Conservation (phyloP, 2,797 vertebrate species). For the Ptychobarbus kaznakovi region DNA sequence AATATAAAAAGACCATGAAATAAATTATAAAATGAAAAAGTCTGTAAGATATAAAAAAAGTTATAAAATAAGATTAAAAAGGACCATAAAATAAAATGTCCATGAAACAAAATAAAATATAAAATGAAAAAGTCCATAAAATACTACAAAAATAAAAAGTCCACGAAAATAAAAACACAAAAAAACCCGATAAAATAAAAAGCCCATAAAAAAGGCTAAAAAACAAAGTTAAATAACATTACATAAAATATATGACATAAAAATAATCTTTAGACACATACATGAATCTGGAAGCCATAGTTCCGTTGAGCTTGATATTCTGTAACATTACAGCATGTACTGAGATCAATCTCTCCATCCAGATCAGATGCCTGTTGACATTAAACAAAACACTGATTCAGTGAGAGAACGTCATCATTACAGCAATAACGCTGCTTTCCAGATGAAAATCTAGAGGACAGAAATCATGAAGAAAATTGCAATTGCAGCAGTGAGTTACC, state of each 20-base stretch:
- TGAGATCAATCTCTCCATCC: slow-evolving; percentile 84
- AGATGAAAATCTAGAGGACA: neutral
- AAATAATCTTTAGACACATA: slow-evolving; percentile 49
- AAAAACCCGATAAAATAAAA: neutral
- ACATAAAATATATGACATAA: neutral
- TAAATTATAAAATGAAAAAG: neutral
- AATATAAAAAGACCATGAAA: neutral
- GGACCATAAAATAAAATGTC: neutral
- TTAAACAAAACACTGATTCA: neutral
- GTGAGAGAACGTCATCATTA: neutral
- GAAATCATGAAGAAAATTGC: neutral
- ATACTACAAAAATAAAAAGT: neutral
- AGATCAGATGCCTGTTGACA: slow-evolving; percentile 79
- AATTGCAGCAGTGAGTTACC: slow-evolving; percentile 64
- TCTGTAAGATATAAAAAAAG: neutral
- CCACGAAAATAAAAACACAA: neutral
- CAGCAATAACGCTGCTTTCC: neutral
- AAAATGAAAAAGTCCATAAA: neutral
- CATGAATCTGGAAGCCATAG: slow-evolving; percentile 85
- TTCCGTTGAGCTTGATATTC: slow-evolving; percentile 86
- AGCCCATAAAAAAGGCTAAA: neutral
- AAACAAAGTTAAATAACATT: neutral
- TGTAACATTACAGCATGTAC: slow-evolving; percentile 80
- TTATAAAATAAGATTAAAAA: neutral
- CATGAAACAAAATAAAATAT: neutral